Conservation (phyloP, 2,888 invertebrate genomes). For the Chrysolina oricalcia region DNA sequence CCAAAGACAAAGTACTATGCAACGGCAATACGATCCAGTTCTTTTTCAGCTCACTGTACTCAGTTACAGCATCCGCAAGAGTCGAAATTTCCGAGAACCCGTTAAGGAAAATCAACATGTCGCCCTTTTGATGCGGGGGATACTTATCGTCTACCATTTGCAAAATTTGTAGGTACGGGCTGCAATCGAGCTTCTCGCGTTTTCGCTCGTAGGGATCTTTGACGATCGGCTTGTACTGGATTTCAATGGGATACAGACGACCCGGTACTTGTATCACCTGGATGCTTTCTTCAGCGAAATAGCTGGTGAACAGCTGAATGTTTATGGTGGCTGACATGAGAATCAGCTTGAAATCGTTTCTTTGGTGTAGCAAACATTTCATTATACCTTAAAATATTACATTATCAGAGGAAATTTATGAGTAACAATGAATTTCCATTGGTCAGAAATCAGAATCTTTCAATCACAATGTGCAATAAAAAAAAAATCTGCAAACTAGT, state of each 20-base stretch:
- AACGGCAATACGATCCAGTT: slow-evolving; percentile 95
- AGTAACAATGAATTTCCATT: too few species aligned
- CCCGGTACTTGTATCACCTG: slow-evolving; percentile 85
- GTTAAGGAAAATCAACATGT: slow-evolving; percentile 94
- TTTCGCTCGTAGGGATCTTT: slow-evolving; percentile 77
- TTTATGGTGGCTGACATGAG: slow-evolving; percentile 99
- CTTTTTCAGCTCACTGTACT: slow-evolving; percentile 84
- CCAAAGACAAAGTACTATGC: slow-evolving; percentile 93
- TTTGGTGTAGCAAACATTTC: slow-evolving; percentile 90
- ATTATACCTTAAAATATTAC: slow-evolving; percentile 90
- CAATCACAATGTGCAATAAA: too few species aligned
- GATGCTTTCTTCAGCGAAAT: slow-evolving; percentile 88
- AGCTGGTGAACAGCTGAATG: slow-evolving; percentile 92
- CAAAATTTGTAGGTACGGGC: slow-evolving; percentile 93
- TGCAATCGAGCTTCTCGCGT: slow-evolving; percentile 88
- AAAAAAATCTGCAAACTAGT: too few species aligned
- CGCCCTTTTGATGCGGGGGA: slow-evolving; percentile 80
- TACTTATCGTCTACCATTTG: slow-evolving; percentile 94
- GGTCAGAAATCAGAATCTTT: too few species aligned
- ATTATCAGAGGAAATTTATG: too few species aligned
- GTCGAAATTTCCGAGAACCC: slow-evolving; percentile 92
- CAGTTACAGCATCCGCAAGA: slow-evolving; percentile 88
- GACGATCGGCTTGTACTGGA: slow-evolving; percentile 86
- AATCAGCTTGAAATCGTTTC: slow-evolving; percentile 88
- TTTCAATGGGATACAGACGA: slow-evolving; percentile 92